Evolutionary conservation across 1,140 invertebrate genomes (phyloP).

Genomic region (Drosophila albomicans): DNA sequence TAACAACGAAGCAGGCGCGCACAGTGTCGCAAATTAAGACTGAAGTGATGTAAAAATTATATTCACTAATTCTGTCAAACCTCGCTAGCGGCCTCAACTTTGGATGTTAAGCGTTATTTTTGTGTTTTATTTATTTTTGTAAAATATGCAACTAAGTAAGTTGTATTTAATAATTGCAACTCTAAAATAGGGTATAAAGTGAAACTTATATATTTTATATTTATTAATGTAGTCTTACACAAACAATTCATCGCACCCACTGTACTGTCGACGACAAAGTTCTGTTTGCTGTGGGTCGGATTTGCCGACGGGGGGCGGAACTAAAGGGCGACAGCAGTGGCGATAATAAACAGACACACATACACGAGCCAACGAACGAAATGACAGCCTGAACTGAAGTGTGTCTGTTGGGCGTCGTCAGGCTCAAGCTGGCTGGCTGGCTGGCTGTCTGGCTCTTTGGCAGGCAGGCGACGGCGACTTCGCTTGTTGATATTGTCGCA

Average conservation of each 20-base stretch:
- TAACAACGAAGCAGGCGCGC: slow-evolving; percentile 30
- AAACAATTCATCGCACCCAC: slow-evolving; percentile 1
- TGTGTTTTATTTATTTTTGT: no score
- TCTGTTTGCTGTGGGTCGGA: slow-evolving; percentile 40
- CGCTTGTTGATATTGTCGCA: slow-evolving; percentile 79
- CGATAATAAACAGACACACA: slow-evolving; percentile 77
- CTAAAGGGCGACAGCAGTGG: slow-evolving; percentile 40
- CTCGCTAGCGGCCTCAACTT: no score
- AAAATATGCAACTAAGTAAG: no score
- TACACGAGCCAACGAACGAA: slow-evolving; percentile 52
- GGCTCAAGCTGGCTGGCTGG: slow-evolving; percentile 49
- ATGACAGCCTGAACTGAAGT: slow-evolving; percentile 73
- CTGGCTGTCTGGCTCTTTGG: background rate
- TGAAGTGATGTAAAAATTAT: no score
- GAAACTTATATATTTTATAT: no score
- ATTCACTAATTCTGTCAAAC: no score
- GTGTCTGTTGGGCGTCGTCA: slow-evolving; percentile 69
- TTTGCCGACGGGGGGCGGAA: slow-evolving; percentile 17
- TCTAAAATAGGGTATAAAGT: no score
- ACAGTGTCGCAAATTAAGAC: background rate
- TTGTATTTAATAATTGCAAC: no score
- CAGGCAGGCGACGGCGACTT: slow-evolving; percentile 35
- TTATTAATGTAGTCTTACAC: no score
- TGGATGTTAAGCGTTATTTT: no score
- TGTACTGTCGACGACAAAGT: slow-evolving; percentile 49